Conservation (phyloP, 2,888 invertebrate species). For the Automeris io region DNA sequence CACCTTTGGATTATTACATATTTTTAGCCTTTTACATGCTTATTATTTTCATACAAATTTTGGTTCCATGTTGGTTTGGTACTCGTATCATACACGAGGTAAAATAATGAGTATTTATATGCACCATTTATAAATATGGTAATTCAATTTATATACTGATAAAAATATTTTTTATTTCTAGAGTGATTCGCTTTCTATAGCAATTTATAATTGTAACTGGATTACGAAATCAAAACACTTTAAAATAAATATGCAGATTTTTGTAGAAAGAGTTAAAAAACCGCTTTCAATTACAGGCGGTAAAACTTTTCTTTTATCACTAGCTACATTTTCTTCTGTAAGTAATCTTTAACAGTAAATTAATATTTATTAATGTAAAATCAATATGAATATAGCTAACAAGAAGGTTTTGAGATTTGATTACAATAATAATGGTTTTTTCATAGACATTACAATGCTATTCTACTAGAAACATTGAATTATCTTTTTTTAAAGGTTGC, state of each 20-base stretch:
- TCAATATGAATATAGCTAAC: too few species aligned
- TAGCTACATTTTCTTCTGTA: conserved; percentile 53
- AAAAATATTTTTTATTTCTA: conserved; percentile 15
- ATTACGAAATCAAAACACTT: conserved; percentile 36
- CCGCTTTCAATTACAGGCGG: conserved; percentile 46
- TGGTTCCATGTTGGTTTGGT: conserved; percentile 55
- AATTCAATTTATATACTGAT: not conserved
- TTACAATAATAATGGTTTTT: too few species aligned
- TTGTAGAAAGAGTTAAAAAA: conserved; percentile 41
- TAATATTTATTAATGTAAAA: too few species aligned
- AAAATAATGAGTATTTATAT: conserved; percentile 1
- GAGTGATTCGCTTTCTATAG: conserved; percentile 40
- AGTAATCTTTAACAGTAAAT: too few species aligned
- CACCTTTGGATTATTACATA: conserved; percentile 36
- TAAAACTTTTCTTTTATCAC: conserved; percentile 52
- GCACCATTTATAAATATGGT: not conserved
- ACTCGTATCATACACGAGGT: conserved; percentile 46
- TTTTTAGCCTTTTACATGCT: conserved; percentile 43
- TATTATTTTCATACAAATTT: conserved; percentile 42
- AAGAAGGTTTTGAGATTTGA: too few species aligned
- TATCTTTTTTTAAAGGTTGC: too few species aligned
- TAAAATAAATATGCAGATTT: conserved; percentile 45
- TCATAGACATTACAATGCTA: too few species aligned
- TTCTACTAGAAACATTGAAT: too few species aligned
- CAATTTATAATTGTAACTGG: conserved; percentile 52